These are phyloP conservation scores for Cliona cf. orientalis DNA, from an alignment of 37 sponge, comb jelly and placozoan genomes.

Conservation along the genomic window DNA sequence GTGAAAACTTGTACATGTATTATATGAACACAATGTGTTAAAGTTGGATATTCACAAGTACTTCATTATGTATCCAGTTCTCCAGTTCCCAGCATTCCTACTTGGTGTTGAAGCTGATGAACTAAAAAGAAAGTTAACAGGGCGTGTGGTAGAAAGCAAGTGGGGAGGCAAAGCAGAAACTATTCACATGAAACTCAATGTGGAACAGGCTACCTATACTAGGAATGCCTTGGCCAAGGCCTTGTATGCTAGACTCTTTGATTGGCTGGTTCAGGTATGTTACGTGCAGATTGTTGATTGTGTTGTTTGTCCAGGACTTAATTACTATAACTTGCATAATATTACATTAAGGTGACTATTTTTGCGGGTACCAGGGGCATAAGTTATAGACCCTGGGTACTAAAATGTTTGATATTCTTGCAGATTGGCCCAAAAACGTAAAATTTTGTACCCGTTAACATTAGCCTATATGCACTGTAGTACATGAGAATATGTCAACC, in stretches of 20 bases:
- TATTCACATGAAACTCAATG: conserved; percentile 88
- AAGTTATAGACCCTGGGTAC: too few relatives aligned
- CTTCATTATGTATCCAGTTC: conserved; percentile 82
- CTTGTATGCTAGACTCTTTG: conserved; percentile 92
- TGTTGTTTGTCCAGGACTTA: background rate
- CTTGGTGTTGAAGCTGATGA: conserved; percentile 82
- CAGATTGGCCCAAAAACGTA: too few relatives aligned
- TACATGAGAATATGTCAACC: too few relatives aligned
- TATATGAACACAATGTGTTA: too few relatives aligned
- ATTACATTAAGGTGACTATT: too few relatives aligned
- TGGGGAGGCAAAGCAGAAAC: conserved; percentile 96
- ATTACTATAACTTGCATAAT: background rate
- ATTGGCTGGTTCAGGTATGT: conserved; percentile 92
- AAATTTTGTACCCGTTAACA: too few relatives aligned
- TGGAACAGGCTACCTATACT: conserved; percentile 93
- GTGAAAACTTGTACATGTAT: too few relatives aligned
- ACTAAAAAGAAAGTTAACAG: conserved; percentile 84
- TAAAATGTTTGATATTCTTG: too few relatives aligned
- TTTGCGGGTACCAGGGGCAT: too few relatives aligned
- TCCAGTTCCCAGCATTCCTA: conserved; percentile 93
- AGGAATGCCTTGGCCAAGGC: conserved; percentile 97
- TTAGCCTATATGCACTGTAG: too few relatives aligned
- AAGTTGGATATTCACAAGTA: too few relatives aligned
- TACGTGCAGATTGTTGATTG: background rate
- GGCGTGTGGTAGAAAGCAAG: conserved; percentile 96